Evolutionary conservation across 2,113 vertebrate genomes (phyloP), one percentile per base, ranked within the genome.

Genomic region (Calcarius ornatus): DNA sequence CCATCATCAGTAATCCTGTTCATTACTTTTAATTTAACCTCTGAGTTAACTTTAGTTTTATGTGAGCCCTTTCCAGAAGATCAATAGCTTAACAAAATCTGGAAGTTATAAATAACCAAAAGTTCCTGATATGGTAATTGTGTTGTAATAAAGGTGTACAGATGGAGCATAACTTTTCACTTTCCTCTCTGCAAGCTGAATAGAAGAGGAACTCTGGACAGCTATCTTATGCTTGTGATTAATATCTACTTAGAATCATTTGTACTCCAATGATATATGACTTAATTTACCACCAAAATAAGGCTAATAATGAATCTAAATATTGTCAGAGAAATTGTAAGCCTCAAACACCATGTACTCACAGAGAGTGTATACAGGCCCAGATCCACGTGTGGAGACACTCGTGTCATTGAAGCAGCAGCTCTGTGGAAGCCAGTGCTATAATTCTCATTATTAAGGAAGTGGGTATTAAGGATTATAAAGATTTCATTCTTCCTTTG

Each of bases 31-130:
- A 84, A 88, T 59, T 66, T 92, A 87, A 88, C 75, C 57, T 75
- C 42, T 65, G 63, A 91, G 40, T 87, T 88, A 87, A 93, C 54
- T 82, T 94, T 50, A 87, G 65, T 86, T 50, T 78, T 65, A 57
- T 68, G 57, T 54, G 72, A 73, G 12, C 76, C 61, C 65, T 80
- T 96, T 94, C 30, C 64, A 73, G 81, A 92, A 92, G 92, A 95
- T 95, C 86, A 96, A 95, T 83, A 69, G 78, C 85, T 72, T 72
- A 45, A 94, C 38, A 79, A 97, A 96, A 96, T 96, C 92, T 97
- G 91, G 96, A 97, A 94, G 51, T 80, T 90, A 95, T 93, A 93
- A 94, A 92, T 88, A 83, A 84, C 59, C 21, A n/a, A 53, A 88
- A 90, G 91, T 81, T 88, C 56, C 72, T 94, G 83, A 71, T 84